These are phyloP conservation scores for Hydrophis major DNA, from an alignment of 2,797 vertebrate genomes.

Conservation along the genomic window DNA sequence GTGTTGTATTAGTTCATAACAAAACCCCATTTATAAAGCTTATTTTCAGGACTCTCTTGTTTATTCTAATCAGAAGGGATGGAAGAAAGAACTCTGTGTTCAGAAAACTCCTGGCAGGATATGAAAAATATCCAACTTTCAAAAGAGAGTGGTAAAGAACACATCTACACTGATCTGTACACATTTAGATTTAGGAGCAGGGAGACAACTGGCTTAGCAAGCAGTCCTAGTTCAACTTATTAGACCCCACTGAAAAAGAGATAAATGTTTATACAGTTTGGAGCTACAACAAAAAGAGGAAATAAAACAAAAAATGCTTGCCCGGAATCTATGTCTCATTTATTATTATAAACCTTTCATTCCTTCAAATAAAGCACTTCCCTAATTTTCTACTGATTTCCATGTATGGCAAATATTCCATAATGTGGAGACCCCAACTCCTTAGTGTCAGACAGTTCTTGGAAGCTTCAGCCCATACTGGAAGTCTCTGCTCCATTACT, in stretches of 20 bases:
- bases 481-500: slow-evolving; percentile 27
- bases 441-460: slow-evolving; percentile 41
- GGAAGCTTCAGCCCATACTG: slow-evolving; percentile 23
- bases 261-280: slow-evolving; percentile 48
- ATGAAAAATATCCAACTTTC: slow-evolving; percentile 56
- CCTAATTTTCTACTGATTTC: slow-evolving; percentile 53
- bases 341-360: slow-evolving; percentile 56
- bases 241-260: slow-evolving; percentile 38
- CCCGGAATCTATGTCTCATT: slow-evolving; percentile 52
- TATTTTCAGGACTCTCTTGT: slow-evolving; percentile 64
- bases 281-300: slow-evolving; percentile 48
- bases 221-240: slow-evolving; percentile 47
- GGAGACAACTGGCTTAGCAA: slow-evolving; percentile 13
- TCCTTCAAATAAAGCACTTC: slow-evolving; percentile 51
- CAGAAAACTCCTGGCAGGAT: slow-evolving; percentile 52
- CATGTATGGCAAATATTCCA: slow-evolving; percentile 56
- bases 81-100: slow-evolving; percentile 28
- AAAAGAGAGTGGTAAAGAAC: slow-evolving; percentile 53
- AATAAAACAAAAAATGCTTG: not conserved
- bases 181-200: not conserved
- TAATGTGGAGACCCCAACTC: slow-evolving; percentile 53
- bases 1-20: too few species aligned
- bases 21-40: slow-evolving; percentile 55
- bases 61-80: slow-evolving; percentile 51
- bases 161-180: not conserved